Evolutionary conservation across 2,797 vertebrate genomes (phyloP), one percentile per base, ranked within the genome.

Genomic region (Pangasius sanitwongsei): DNA sequence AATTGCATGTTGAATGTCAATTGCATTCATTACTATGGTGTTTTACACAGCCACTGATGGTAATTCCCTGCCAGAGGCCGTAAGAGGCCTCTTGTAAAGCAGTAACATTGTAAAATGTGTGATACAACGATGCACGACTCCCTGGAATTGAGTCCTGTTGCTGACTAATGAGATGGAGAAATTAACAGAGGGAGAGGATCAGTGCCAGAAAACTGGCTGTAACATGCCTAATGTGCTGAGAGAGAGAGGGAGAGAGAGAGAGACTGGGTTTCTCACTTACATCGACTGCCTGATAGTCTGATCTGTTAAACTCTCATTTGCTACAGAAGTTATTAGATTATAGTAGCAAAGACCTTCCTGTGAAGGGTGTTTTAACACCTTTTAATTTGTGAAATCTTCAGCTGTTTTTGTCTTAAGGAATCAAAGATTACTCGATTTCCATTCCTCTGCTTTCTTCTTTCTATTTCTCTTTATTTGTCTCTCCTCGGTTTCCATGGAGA

Each of bases 111-210:
- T 69, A 75, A 88, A 85, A 83, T 89, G 85, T 78, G 74, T 72
- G 89, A 69, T 85, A 84, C 61, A 48, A 70, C 37, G 86, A 84
- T 87, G 80, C 88, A 89, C 78, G 63, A 85, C 72, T 67, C 80
- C 37, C 44, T 78, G 53, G 78, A 89, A 84, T 63, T 69, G 87
- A 34, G 83, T 89, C 86, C 41, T 84, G 78, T 83, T 77, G 72
- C 87, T 92, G 90, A 89, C 86, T 92, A 90, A 92, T 92, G 91
- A 91, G 87, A 81, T 80, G 86, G 81, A 90, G 80, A 92, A 90
- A 86, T 90, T 86, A 84, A 88, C 91, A 91, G 88, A 89, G 86
- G 77, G 87, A 83, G 70, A 74, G 83, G 65, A 87, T 78, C 8
- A 41, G 67, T 86, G 88, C 90, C 89, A 91, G 89, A 86, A 85